phyloP scores from a whole-genome alignment of 2,888 invertebrate species.

The Masnerella sp. region DNA sequence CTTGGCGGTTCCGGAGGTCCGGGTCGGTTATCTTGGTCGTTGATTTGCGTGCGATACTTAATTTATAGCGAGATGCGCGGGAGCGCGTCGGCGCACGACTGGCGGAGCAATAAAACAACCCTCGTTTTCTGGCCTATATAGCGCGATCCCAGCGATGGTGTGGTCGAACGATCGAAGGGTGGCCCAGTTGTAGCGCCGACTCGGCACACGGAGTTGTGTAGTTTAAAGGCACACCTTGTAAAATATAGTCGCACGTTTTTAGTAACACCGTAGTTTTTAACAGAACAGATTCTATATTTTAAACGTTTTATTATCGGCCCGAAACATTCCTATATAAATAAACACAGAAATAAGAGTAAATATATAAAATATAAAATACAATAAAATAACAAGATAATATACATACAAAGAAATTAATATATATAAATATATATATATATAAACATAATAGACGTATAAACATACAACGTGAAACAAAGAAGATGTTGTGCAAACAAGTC shows the following conservation, averaged over 20 bases:
- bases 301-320: constrained; percentile 53
- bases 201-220: constrained; percentile 76
- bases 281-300: constrained; percentile 51
- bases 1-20: no score
- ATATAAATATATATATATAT: constrained; percentile 10
- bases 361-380: constrained; percentile 26
- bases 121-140: constrained; percentile 59
- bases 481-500: constrained; percentile 70
- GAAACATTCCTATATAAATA: constrained; percentile 50
- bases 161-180: constrained; percentile 65
- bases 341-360: no score
- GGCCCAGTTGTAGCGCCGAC: constrained; percentile 76
- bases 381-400: no score
- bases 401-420: constrained; percentile 9
- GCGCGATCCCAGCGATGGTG: constrained; percentile 60
- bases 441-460: constrained; percentile 37
- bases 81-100: constrained; percentile 47
- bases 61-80: constrained; percentile 45
- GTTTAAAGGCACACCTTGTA: constrained; percentile 76
- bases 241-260: constrained; percentile 74
- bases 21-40: no score
- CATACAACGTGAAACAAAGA: constrained; percentile 11
- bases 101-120: constrained; percentile 56
- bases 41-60: constrained; percentile 23
- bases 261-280: constrained; percentile 57